Evolutionary conservation across 2,888 invertebrate genomes (phyloP).

Genomic region (Diploptera punctata): DNA sequence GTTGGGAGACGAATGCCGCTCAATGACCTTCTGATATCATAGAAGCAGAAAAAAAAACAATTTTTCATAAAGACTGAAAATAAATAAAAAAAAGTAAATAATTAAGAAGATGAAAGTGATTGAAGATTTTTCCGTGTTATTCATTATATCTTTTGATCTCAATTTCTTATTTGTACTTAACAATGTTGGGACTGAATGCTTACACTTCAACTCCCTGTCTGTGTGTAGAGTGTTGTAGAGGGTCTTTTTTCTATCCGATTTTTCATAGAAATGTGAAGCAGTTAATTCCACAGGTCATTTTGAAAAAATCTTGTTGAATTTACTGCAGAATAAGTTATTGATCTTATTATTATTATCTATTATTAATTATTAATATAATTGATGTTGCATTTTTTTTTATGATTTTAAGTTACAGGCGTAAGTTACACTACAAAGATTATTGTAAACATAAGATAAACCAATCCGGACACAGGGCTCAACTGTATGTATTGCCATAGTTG

Average conservation of each 20-base stretch:
- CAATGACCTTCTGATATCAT: constrained; percentile 14
- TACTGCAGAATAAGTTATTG: constrained; percentile 34
- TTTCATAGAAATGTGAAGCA: constrained; percentile 32
- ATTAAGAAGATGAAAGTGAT: constrained; percentile 20
- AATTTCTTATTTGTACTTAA: constrained; percentile 44
- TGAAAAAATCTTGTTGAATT: not conserved
- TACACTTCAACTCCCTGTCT: constrained; percentile 15
- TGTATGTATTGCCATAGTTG: constrained; percentile 27
- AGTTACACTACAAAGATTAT: constrained; percentile 41
- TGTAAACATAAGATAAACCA: constrained; percentile 30
- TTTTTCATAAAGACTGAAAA: constrained; percentile 41
- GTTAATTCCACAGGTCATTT: constrained; percentile 24
- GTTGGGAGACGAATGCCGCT: constrained; percentile 7
- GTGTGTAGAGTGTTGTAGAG: constrained; percentile 41
- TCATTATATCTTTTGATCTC: constrained; percentile 43
- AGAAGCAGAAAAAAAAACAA: constrained; percentile 16
- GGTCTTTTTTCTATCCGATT: constrained; percentile 39
- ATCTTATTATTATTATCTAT: constrained; percentile 24
- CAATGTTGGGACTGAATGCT: constrained; percentile 3
- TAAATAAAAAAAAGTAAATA: constrained; percentile 25
- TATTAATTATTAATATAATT: constrained; percentile 36
- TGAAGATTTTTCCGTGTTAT: constrained; percentile 35
- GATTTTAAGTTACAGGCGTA: constrained; percentile 36
- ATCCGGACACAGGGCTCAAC: constrained; percentile 39
- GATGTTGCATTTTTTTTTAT: constrained; percentile 37